Percentiles rank a stretch among this genome's conserved stretches.
Conservation (phyloP, 2,888 invertebrate species). For the Dicyrtoma fusca region DNA sequence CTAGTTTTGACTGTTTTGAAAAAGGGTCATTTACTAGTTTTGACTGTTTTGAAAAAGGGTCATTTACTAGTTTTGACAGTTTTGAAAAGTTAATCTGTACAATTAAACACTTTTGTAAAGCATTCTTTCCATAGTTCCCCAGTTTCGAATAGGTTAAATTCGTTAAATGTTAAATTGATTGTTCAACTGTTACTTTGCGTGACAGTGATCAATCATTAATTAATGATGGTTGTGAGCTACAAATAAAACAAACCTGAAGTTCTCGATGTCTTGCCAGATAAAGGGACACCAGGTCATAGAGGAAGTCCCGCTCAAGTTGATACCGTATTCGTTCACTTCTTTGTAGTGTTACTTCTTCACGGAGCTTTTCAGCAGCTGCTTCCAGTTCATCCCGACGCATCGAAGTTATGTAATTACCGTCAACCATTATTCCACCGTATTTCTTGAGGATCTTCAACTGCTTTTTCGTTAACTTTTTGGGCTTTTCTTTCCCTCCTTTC, state of each 20-base stretch:
- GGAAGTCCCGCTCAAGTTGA: constrained; percentile 52
- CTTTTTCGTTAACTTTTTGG: constrained; percentile 40
- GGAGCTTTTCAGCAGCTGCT: constrained; percentile 44
- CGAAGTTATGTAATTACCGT: constrained; percentile 40
- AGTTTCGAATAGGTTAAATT: no score
- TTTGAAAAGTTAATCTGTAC: no score
- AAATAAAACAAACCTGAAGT: constrained; percentile 28
- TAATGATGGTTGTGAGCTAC: no score
- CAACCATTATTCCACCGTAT: constrained; percentile 40
- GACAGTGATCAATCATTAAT: no score
- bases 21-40: no score
- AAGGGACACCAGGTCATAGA: constrained; percentile 40
- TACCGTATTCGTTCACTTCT: constrained; percentile 49
- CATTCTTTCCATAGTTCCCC: no score
- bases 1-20: no score
- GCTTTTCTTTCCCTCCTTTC: constrained; percentile 27
- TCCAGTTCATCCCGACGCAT: constrained; percentile 51
- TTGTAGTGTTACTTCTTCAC: constrained; percentile 43
- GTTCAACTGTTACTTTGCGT: no score
- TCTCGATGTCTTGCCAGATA: constrained; percentile 41
- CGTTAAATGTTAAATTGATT: no score
- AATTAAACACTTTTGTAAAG: no score
- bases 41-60: no score
- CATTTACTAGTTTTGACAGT: no score
- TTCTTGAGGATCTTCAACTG: constrained; percentile 47